Evolutionary conservation across 2,888 invertebrate species (phyloP), one percentile per base, ranked within the genome.

Genomic region (Oeneis ivallda): DNA sequence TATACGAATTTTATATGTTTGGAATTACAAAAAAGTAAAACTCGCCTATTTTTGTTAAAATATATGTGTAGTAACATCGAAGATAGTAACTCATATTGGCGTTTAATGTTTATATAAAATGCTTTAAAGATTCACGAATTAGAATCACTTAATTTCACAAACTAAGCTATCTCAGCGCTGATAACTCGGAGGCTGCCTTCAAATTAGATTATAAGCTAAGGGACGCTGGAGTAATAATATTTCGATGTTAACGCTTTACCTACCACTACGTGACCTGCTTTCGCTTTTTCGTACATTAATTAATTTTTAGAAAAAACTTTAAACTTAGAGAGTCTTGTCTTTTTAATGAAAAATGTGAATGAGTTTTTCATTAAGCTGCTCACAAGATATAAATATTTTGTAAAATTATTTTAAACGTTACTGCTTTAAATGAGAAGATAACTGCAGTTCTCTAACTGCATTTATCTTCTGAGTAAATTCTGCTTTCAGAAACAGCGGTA

Each of bases 181-280:
- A 64, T 65, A 69, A 62, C 63, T 61, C n/a, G 54, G 64, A 64
- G 17, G 61, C 64, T 65, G 52, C 65, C 60, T 60, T 59, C 49
- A 70, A 64, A 66, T 64, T 66, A 56, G 63, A 68, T 65, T 64
- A 64, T 54, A 65, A 61, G 60, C 66, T 60, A 50, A 56, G 59
- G 64, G 65, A 52, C 59, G 65, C 63, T 53, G 57, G 56, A 69
- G 64, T 57, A 66, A 61, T 65, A 53, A 64, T 68, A 70, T 67
- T 69, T 65, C 62, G 64, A 53, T 65, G 64, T 58, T 67, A 65
- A 68, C 64, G 58, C 56, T 65, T 57, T 15, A 45, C 43, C 45
- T 15, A 45, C 43, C 45, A 39, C 56, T 62, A 69, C 67, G 67
- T 71, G 69, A 69, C 67, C 68, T 37, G 65, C 54, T 66, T 66